Conservation (phyloP, 2,888 invertebrate species). For the Amphipoea oculea region DNA sequence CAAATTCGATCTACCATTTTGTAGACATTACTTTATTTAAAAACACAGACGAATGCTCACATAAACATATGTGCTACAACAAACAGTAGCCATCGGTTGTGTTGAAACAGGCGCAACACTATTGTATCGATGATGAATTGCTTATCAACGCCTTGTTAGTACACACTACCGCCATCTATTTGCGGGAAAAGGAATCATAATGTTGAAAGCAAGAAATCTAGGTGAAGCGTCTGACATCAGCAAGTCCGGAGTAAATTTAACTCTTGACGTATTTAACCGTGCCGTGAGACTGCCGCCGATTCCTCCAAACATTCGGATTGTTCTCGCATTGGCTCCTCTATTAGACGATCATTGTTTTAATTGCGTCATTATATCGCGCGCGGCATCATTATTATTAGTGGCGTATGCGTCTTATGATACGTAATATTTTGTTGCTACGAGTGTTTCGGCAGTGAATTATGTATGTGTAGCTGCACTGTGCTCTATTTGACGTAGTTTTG, state of each 20-base stretch:
- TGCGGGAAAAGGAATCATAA: constrained; percentile 78
- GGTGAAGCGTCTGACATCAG: constrained; percentile 90
- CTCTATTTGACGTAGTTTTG: constrained; percentile 44
- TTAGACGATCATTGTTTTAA: constrained; percentile 72
- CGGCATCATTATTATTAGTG: constrained; percentile 70
- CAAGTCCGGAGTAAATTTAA: constrained; percentile 87
- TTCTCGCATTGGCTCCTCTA: constrained; percentile 73
- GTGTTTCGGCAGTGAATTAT: constrained; percentile 44
- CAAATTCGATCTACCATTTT: neutral
- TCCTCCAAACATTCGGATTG: constrained; percentile 80
- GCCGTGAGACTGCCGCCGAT: constrained; percentile 74
- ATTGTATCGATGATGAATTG: constrained; percentile 58
- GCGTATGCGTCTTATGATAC: constrained; percentile 65
- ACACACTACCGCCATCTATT: constrained; percentile 85
- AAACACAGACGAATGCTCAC: constrained; percentile 18
- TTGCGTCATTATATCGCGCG: constrained; percentile 70
- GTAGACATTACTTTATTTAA: constrained; percentile 23
- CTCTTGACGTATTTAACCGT: constrained; percentile 86
- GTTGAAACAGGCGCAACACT: constrained; percentile 38
- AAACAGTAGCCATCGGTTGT: constrained; percentile 32
- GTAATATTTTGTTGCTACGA: constrained; percentile 65
- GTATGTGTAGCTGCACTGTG: constrained; percentile 40
- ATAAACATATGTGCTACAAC: constrained; percentile 34
- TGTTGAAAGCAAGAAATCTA: constrained; percentile 84
- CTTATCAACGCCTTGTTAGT: constrained; percentile 73